These are phyloP conservation scores for Bombus soroeensis DNA, from an alignment of 1,140 invertebrate species.

Conservation along the genomic window DNA sequence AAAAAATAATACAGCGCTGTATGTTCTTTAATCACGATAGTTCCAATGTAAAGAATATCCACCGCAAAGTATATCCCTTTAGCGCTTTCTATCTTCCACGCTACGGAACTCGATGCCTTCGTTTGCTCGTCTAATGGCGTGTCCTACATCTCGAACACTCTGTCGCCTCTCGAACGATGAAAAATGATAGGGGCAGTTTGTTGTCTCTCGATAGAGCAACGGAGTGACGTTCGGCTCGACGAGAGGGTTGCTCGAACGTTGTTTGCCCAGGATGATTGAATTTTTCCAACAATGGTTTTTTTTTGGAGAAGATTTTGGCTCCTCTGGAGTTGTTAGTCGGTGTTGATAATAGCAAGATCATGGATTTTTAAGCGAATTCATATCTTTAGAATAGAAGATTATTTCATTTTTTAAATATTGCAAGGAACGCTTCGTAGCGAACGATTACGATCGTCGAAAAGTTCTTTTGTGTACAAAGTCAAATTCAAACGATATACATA, in stretches of 20 bases:
- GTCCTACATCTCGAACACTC: slow-evolving; percentile 32
- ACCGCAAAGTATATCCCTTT: background rate
- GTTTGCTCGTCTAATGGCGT: slow-evolving; percentile 47
- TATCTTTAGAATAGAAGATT: background rate
- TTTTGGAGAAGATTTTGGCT: background rate
- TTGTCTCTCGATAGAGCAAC: background rate
- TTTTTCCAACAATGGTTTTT: background rate
- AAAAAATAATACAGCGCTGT: too few species aligned
- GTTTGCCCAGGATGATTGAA: slow-evolving; percentile 24
- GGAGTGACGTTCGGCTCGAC: background rate
- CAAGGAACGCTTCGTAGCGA: too few species aligned
- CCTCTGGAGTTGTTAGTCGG: background rate
- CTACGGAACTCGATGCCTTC: slow-evolving; percentile 25
- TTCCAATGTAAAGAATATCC: slow-evolving; percentile 20
- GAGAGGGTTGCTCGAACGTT: background rate
- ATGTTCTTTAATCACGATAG: background rate
- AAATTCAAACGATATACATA: too few species aligned
- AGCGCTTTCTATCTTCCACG: slow-evolving; percentile 31
- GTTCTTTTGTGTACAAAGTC: too few species aligned
- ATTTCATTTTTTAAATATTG: too few species aligned
- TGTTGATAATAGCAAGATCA: background rate
- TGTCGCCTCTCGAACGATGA: slow-evolving; percentile 18
- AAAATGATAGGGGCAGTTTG: slow-evolving; percentile 32
- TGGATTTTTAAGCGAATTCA: background rate
- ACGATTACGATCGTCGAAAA: background rate